These are phyloP conservation scores for Trichomalopsis sarcophagae DNA, from an alignment of 1,140 invertebrate genomes.

Conservation along the genomic window DNA sequence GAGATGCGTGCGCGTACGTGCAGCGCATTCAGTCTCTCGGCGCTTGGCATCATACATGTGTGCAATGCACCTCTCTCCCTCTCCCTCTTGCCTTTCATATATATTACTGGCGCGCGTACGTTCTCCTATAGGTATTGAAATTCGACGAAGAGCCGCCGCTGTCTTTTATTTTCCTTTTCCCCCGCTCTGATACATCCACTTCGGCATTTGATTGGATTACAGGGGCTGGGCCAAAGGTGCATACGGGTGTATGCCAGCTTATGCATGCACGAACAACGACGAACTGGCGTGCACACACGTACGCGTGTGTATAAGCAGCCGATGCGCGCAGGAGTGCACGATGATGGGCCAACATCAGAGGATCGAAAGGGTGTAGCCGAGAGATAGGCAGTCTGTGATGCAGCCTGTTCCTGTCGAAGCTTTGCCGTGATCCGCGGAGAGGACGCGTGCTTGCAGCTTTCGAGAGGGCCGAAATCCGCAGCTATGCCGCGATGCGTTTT, in stretches of 20 bases:
- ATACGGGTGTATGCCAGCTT: not conserved
- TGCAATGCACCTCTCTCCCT: not conserved
- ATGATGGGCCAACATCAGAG: conserved; percentile 2
- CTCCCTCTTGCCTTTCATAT: not conserved
- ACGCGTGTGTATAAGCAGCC: not conserved
- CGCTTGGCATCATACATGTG: not conserved
- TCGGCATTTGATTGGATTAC: conserved; percentile 70
- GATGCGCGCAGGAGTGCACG: not conserved
- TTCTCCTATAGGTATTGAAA: conserved; percentile 62
- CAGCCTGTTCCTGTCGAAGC: not conserved
- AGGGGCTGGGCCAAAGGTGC: conserved; percentile 42
- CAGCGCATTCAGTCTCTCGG: not conserved
- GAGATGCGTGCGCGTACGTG: not conserved
- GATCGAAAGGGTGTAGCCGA: not conserved
- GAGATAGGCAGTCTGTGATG: too few species aligned
- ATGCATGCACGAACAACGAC: not conserved
- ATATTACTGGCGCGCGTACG: not conserved
- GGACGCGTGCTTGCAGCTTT: not conserved
- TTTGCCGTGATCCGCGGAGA: not conserved
- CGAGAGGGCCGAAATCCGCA: not conserved
- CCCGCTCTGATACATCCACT: conserved; percentile 62
- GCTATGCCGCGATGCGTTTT: not conserved
- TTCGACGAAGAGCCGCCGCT: conserved; percentile 61
- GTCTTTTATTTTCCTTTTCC: conserved; percentile 57
- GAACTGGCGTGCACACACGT: not conserved